Percentiles rank a stretch among this genome's conserved stretches.
phyloP scores from a whole-genome alignment of 2,888 invertebrate genomes.

The Cosmia trapezina region DNA sequence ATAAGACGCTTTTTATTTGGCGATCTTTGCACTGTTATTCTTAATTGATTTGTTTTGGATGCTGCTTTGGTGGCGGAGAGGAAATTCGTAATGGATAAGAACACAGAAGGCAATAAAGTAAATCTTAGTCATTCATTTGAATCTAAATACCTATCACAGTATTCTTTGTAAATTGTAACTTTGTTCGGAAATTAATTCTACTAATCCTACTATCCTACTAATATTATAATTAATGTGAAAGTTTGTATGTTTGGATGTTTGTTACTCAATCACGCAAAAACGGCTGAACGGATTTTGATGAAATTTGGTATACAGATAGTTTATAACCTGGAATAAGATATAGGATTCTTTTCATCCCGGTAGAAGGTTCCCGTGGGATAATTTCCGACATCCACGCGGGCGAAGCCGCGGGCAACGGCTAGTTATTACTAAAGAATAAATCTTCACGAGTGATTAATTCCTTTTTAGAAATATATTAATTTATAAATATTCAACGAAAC shows the following conservation, averaged over 20 bases:
- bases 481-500: slow-evolving; percentile 44
- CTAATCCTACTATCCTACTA: too few species aligned
- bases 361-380: too few species aligned
- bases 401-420: too few species aligned
- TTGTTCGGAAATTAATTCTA: slow-evolving; percentile 7
- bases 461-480: slow-evolving; percentile 5
- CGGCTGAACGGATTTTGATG: too few species aligned
- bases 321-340: too few species aligned
- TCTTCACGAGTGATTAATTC: neutral
- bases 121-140: neutral
- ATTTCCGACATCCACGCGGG: too few species aligned
- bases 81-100: neutral
- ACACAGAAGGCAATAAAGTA: neutral
- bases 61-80: neutral
- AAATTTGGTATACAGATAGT: too few species aligned
- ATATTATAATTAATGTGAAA: too few species aligned
- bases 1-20: slow-evolving; percentile 54
- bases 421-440: neutral
- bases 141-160: neutral
- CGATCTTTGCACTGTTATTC: slow-evolving; percentile 15
- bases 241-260: too few species aligned
- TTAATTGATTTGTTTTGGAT: slow-evolving; percentile 29
- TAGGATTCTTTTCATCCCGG: too few species aligned
- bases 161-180: neutral
- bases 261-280: too few species aligned